Evolutionary conservation across 1,140 invertebrate species (phyloP).

Genomic region (Calliphora vicina): DNA sequence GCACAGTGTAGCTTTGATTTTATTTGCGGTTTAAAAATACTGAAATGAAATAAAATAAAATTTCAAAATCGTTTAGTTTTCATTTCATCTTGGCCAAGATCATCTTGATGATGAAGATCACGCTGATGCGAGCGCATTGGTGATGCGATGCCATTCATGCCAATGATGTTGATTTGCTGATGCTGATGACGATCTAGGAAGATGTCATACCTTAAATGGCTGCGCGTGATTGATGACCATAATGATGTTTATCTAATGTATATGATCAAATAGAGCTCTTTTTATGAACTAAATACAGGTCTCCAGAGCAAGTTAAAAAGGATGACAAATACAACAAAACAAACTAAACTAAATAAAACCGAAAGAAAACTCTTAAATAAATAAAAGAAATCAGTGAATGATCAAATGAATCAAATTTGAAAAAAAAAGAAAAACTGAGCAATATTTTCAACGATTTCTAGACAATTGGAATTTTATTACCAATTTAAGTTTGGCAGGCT

Average conservation of each 20-base stretch:
- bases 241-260: conserved; percentile 28
- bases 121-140: not conserved
- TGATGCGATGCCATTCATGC: not conserved
- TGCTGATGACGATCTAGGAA: conserved; percentile 19
- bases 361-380: too few relatives aligned
- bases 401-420: too few relatives aligned
- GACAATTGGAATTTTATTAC: conserved; percentile 30
- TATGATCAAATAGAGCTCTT: conserved; percentile 22
- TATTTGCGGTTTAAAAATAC: not conserved
- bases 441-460: conserved; percentile 4
- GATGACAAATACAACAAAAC: not conserved
- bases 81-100: not conserved
- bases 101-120: conserved; percentile 15
- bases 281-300: conserved; percentile 11
- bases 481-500: conserved; percentile 1
- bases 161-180: not conserved
- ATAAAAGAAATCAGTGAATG: too few relatives aligned
- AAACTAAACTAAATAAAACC: too few relatives aligned
- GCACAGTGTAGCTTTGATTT: too few relatives aligned
- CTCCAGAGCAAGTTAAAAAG: conserved; percentile 1
- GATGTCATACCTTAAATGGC: conserved; percentile 25
- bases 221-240: conserved; percentile 17
- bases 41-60: not conserved
- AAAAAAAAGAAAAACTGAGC: not conserved
- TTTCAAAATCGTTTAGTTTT: conserved; percentile 15